Conservation (phyloP, 2,797 vertebrate species). For the Lepilemur septentrionalis region DNA sequence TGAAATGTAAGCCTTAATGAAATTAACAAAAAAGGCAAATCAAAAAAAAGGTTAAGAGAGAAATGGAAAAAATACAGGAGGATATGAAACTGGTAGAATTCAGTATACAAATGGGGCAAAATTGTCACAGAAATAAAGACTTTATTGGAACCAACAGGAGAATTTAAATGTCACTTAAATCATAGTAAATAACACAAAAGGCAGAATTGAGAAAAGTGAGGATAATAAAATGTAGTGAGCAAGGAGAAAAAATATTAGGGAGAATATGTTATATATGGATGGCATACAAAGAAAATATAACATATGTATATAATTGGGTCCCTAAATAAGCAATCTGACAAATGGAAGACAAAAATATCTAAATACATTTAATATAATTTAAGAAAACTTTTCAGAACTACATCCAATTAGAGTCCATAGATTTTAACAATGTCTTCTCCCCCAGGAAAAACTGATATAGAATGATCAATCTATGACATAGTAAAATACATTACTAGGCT, state of each 20-base stretch:
- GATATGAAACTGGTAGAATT: not conserved
- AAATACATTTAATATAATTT: not conserved
- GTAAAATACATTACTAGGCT: not conserved
- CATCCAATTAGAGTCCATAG: not conserved
- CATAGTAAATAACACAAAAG: not conserved
- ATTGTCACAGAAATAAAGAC: not conserved
- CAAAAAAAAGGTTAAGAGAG: not conserved
- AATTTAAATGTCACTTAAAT: not conserved
- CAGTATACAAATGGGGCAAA: too few species aligned
- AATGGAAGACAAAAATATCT: not conserved
- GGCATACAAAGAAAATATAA: too few species aligned
- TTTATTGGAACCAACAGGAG: not conserved
- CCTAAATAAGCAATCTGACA: not conserved
- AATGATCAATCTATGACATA: not conserved
- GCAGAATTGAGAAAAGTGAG: not conserved
- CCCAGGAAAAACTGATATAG: not conserved
- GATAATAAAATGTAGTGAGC: not conserved
- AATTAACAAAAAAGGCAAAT: not conserved
- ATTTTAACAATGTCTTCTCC: not conserved
- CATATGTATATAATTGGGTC: not conserved
- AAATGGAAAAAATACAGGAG: not conserved
- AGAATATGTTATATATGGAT: not conserved
- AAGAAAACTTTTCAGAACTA: not conserved
- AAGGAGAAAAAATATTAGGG: not conserved
- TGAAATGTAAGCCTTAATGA: not conserved